These are phyloP conservation scores for Polyommatus icarus DNA, from an alignment of 2,888 invertebrate genomes.

Conservation along the genomic window DNA sequence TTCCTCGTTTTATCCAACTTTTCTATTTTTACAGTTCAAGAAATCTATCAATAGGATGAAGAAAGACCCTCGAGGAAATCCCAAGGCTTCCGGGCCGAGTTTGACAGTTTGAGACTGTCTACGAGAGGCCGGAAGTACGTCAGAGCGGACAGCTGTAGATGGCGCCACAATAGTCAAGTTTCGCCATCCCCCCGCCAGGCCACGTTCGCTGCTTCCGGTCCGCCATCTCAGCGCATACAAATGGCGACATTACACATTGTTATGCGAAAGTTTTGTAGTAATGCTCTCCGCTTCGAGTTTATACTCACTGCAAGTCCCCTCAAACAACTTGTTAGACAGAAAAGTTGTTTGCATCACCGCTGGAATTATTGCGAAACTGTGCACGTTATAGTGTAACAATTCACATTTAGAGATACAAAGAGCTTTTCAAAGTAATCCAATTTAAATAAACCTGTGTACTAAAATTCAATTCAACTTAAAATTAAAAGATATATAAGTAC, in stretches of 20 bases:
- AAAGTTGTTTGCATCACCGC: conserved; percentile 46
- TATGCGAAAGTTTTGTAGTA: conserved; percentile 73
- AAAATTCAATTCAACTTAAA: too few relatives aligned
- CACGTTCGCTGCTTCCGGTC: conserved; percentile 61
- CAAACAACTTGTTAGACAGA: conserved; percentile 62
- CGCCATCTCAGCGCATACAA: conserved; percentile 73
- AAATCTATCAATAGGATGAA: conserved; percentile 59
- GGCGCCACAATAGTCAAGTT: conserved; percentile 74
- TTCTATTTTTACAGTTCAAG: conserved; percentile 38
- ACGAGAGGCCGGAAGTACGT: conserved; percentile 76
- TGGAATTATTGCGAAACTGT: conserved; percentile 37
- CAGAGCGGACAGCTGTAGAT: conserved; percentile 75
- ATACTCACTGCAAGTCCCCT: conserved; percentile 61
- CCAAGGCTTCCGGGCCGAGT: conserved; percentile 65
- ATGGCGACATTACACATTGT: conserved; percentile 78
- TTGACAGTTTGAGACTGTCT: conserved; percentile 75
- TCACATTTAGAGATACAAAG: background rate
- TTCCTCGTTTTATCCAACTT: background rate
- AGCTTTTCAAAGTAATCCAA: background rate
- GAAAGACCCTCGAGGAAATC: conserved; percentile 75
- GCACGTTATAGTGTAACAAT: conserved; percentile 31
- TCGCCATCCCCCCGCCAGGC: conserved; percentile 54
- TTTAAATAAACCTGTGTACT: background rate
- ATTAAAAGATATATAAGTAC: too few relatives aligned
- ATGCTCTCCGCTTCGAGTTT: conserved; percentile 68